phyloP scores from a whole-genome alignment of 2,113 vertebrate species.

The Athene cunicularia region DNA sequence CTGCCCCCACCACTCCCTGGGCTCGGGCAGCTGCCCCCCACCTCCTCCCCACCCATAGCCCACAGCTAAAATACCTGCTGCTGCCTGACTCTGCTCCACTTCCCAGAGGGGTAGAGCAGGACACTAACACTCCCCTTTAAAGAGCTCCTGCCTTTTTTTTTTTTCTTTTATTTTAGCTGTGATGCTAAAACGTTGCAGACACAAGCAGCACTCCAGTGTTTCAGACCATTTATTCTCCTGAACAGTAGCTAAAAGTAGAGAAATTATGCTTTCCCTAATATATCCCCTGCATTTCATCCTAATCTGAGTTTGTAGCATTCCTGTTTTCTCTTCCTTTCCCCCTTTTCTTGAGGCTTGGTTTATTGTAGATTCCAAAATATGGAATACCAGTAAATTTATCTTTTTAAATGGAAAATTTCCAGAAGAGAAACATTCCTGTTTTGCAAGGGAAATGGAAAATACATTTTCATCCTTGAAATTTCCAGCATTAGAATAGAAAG shows the following conservation, averaged over 20 bases:
- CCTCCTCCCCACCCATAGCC: not conserved
- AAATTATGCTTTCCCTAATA: not conserved
- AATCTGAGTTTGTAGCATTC: not conserved
- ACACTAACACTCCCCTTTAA: not conserved
- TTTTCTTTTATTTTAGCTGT: not conserved
- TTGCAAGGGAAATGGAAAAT: not conserved
- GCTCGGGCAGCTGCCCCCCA: no score
- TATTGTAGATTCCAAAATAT: not conserved
- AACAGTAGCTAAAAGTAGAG: not conserved
- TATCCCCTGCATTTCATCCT: not conserved
- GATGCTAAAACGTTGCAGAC: not conserved
- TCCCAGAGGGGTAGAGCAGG: not conserved
- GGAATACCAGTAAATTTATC: rapidly evolving
- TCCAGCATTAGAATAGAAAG: not conserved
- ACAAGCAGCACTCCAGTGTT: not conserved
- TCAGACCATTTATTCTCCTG: not conserved
- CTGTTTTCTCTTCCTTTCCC: not conserved
- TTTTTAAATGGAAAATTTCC: not conserved
- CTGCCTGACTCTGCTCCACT: not conserved
- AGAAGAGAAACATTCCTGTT: not conserved
- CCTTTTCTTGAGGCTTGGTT: not conserved
- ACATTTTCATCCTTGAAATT: not conserved
- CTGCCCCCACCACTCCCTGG: not conserved
- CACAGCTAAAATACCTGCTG: not conserved
- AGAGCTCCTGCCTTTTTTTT: not conserved